These are phyloP conservation scores for Pterophyllum scalare DNA, from an alignment of 2,113 vertebrate species.

Conservation along the genomic window DNA sequence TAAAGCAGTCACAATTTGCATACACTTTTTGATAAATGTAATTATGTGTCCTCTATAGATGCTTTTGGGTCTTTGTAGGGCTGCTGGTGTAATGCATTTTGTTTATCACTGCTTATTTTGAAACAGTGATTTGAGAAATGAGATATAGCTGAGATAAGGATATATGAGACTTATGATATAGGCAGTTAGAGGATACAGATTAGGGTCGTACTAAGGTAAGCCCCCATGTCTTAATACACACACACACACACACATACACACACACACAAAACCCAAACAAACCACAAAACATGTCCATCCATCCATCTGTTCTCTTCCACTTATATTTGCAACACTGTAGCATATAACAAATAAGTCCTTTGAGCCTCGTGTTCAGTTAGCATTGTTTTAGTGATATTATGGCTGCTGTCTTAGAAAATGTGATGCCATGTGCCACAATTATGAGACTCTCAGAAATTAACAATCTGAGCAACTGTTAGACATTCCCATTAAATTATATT, in stretches of 20 bases:
- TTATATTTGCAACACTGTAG: too few species aligned
- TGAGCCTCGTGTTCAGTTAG: neutral
- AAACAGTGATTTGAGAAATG: neutral
- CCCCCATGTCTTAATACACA: constrained; percentile 1
- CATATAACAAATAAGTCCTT: neutral
- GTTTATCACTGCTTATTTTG: constrained; percentile 49
- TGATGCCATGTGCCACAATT: neutral
- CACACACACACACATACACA: neutral
- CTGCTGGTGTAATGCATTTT: constrained; percentile 27
- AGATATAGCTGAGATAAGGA: too few species aligned
- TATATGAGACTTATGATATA: neutral
- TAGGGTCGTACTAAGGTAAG: neutral
- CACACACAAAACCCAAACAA: too few species aligned
- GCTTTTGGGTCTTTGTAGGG: constrained; percentile 41
- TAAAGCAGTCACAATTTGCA: constrained; percentile 41
- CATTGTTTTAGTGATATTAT: neutral
- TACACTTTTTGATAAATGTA: constrained; percentile 55
- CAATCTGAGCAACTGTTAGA: neutral
- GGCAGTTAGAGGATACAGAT: constrained; percentile 23
- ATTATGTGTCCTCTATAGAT: constrained; percentile 46
- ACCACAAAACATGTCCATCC: too few species aligned
- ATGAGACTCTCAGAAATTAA: neutral
- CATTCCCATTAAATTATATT: neutral
- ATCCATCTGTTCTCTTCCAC: too few species aligned
- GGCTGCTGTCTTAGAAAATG: neutral